Base-by-base conservation (phyloP, 2,797 vertebrate species). In the Molossus molossus region DNA sequence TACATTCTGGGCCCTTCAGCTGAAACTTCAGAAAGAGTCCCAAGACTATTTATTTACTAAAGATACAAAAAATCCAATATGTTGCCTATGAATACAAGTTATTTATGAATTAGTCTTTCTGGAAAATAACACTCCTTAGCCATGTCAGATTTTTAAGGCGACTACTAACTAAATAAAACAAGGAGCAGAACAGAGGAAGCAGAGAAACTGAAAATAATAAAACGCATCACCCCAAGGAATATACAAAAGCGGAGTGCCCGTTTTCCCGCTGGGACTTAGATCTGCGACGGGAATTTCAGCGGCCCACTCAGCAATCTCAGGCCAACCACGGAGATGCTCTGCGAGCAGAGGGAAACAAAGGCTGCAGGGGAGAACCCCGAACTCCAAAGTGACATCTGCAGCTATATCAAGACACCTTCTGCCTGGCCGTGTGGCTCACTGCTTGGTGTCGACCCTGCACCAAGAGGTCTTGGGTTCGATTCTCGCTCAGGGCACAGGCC, bases 211-310 rank as follows among this genome's bases (percentile, higher is more conserved):
- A 57, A 73, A 69, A 9, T 65, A 97, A 92, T 50, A 87, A 21
- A 33, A 79, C 2, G 8, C 53, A 72, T 83, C 67, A 57, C 83
- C 95, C 48, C 8, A 13, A 6, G 15, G 33, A 8, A 3, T 37
- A 25, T 33, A 3, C 57, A 6, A 81, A 57, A 25, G 50, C 12
- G 27, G 17, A 91, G 82, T 37, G 65, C 9, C 50, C 0, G 0
- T 20, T 91, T 97, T 96, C 83, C 60, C 83, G 64, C 75, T 73
- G 87, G 1, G 2, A 62, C 58, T 75, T 15, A 45, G 83, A 87
- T 96, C 90, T 81, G 62, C 2, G 0, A 80, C 60, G 64, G 58
- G 72, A 87, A 53, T 94, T 21, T 84, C 60, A 87, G 27, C 73
- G 85, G 17, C 77, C 67, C 21, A 2, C 65, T 77, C 81, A 73